Conservation (phyloP, 2,113 vertebrate genomes). For the Coptodon bakossiorum region DNA sequence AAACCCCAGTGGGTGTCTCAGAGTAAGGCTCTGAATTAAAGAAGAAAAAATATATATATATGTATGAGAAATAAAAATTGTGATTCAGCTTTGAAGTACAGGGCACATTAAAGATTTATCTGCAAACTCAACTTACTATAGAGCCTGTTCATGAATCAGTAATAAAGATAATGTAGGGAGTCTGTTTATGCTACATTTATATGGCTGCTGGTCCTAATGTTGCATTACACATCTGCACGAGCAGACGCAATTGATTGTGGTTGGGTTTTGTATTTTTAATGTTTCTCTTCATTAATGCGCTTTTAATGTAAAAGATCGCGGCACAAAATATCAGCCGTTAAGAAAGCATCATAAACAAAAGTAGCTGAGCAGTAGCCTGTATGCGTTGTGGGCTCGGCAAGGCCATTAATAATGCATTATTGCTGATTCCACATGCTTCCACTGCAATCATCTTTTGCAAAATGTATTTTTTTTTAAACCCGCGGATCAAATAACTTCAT, state of each 20-base stretch:
- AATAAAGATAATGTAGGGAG: not conserved
- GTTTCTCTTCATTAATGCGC: conserved; percentile 6
- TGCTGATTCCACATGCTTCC: conserved; percentile 48
- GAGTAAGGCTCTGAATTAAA: not conserved
- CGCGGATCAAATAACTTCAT: conserved; percentile 46
- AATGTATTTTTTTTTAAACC: not conserved
- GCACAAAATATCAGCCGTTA: not conserved
- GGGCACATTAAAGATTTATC: conserved; percentile 10
- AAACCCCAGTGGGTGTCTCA: not conserved
- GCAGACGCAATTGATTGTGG: not conserved
- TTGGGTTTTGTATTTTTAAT: not conserved
- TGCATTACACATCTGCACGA: not conserved
- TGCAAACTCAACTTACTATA: not conserved
- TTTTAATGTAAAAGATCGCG: not conserved
- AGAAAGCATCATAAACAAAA: conserved; percentile 3
- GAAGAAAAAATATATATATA: not conserved
- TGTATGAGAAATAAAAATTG: not conserved
- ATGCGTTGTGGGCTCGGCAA: not conserved
- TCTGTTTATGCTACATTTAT: not conserved
- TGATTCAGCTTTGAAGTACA: not conserved
- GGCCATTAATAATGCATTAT: conserved; percentile 48
- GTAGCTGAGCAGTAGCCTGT: not conserved
- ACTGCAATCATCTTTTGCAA: conserved; percentile 30
- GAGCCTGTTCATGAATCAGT: conserved; percentile 20
- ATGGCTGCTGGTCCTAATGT: not conserved